phyloP scores from a whole-genome alignment of 2,113 vertebrate species.

The Odocoileus virginianus region DNA sequence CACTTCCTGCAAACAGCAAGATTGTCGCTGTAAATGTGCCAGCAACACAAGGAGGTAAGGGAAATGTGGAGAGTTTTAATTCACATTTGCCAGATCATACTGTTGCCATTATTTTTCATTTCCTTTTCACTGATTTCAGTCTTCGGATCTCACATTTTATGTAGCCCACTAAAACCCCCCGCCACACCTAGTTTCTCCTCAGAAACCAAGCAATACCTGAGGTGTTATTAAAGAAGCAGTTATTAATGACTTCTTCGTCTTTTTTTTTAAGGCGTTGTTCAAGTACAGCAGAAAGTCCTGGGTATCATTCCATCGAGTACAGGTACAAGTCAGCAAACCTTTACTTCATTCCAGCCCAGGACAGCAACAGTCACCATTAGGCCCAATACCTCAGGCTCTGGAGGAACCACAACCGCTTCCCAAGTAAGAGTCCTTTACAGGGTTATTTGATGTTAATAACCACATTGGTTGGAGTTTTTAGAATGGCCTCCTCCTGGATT shows the following conservation, averaged over 20 bases:
- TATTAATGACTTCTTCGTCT: conserved; percentile 63
- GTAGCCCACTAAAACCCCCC: conserved; percentile 65
- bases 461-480: background rate
- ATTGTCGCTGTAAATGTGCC: conserved; percentile 98
- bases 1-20: conserved; percentile 99
- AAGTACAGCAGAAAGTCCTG: conserved; percentile 94
- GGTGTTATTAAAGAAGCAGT: background rate
- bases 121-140: conserved; percentile 60
- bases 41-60: conserved; percentile 97
- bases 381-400: conserved; percentile 84
- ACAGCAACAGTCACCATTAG: conserved; percentile 92
- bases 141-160: conserved; percentile 59
- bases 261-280: conserved; percentile 83
- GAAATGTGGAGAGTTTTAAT: conserved; percentile 75
- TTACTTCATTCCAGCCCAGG: conserved; percentile 95
- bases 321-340: conserved; percentile 90
- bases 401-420: conserved; percentile 80
- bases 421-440: conserved; percentile 80
- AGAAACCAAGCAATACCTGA: conserved; percentile 8
- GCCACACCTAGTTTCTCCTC: conserved; percentile 63
- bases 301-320: conserved; percentile 95
- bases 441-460: background rate
- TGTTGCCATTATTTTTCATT: conserved; percentile 72
- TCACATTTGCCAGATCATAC: conserved; percentile 74
- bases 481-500: background rate